Evolutionary conservation across 2,888 invertebrate genomes (phyloP).

Genomic region (Drosophila kuntzei): DNA sequence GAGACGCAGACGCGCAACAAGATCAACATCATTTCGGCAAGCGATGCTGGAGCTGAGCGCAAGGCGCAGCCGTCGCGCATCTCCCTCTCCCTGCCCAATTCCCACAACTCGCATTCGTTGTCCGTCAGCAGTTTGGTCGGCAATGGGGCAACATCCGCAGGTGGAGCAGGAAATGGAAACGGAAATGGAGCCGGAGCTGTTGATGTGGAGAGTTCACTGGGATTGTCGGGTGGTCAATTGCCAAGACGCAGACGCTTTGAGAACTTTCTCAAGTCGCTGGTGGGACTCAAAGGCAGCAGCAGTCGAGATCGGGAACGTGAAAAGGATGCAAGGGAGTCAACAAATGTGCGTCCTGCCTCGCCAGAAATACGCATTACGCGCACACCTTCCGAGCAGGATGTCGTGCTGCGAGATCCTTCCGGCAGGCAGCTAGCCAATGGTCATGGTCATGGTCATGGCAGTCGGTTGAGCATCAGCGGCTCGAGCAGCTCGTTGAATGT

Average conservation of each 20-base stretch:
- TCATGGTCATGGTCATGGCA: conserved; percentile 29
- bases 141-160: conserved; percentile 26
- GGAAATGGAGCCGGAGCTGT: conserved; percentile 12
- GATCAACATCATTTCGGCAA: conserved; percentile 82
- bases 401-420: conserved; percentile 77
- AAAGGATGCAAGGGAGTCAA: conserved; percentile 38
- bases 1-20: conserved; percentile 84
- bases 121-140: conserved; percentile 55
- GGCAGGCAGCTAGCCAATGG: conserved; percentile 71
- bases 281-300: conserved; percentile 81
- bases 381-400: conserved; percentile 85
- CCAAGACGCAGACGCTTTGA: conserved; percentile 85
- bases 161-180: background rate
- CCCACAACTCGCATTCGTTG: conserved; percentile 36
- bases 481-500: conserved; percentile 84
- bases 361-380: conserved; percentile 84
- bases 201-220: conserved; percentile 79
- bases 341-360: conserved; percentile 76
- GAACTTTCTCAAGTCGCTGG: conserved; percentile 85
- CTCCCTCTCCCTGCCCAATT: conserved; percentile 41
- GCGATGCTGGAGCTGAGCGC: conserved; percentile 55
- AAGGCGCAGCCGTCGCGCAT: conserved; percentile 50
- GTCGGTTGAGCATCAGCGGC: conserved; percentile 72
- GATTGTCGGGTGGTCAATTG: conserved; percentile 81
- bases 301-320: conserved; percentile 58